These are phyloP conservation scores for Eudemis profundana DNA, from an alignment of 2,888 invertebrate species.

Conservation along the genomic window DNA sequence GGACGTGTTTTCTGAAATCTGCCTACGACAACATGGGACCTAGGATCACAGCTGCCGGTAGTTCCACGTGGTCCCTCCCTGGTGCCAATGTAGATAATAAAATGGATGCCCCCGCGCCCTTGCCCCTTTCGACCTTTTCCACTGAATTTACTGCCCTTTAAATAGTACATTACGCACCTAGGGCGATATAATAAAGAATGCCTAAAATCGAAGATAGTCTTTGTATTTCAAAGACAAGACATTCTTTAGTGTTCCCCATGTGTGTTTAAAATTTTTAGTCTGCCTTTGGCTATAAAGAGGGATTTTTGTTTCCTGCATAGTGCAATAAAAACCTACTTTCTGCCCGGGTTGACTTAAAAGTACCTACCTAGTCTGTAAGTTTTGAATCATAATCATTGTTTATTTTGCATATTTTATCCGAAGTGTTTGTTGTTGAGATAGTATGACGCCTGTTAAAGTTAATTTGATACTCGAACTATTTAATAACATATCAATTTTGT, in stretches of 20 bases:
- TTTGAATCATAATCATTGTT: conserved; percentile 26
- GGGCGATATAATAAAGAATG: not conserved
- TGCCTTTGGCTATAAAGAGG: not conserved
- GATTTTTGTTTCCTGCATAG: not conserved
- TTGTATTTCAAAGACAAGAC: not conserved
- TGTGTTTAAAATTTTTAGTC: not conserved
- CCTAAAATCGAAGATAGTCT: not conserved
- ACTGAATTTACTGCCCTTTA: conserved; percentile 81
- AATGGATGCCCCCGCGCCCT: conserved; percentile 57
- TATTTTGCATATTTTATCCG: conserved; percentile 41
- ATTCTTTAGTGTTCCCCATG: not conserved
- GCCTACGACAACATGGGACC: conserved; percentile 97
- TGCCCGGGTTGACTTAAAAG: not conserved
- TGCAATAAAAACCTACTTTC: not conserved
- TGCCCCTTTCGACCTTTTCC: conserved; percentile 76
- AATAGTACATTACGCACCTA: conserved; percentile 42
- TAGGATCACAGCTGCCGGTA: conserved; percentile 94
- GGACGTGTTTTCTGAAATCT: conserved; percentile 84
- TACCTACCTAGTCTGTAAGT: conserved; percentile 42
- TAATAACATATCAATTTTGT: conserved; percentile 63
- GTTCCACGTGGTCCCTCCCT: conserved; percentile 93
- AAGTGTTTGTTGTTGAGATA: conserved; percentile 40
- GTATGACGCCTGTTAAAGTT: conserved; percentile 23
- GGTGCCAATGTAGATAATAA: conserved; percentile 75
- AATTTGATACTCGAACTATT: conserved; percentile 43